phyloP scores from a whole-genome alignment of 2,113 vertebrate genomes.

The Aptenodytes patagonicus region DNA sequence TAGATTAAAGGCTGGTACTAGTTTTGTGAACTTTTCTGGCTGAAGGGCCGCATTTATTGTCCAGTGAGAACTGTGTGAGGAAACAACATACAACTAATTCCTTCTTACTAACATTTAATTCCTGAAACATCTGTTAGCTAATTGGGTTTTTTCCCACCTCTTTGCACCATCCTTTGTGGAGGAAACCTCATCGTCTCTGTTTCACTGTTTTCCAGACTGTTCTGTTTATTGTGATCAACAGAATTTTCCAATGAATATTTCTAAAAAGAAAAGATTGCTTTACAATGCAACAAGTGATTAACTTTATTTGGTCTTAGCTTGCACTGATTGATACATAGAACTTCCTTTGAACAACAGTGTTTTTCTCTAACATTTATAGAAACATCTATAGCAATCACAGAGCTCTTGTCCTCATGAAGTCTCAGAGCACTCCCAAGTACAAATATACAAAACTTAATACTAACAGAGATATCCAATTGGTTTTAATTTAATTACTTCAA shows the following conservation, averaged over 20 bases:
- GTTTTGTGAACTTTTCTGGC: not conserved
- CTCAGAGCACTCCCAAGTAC: not conserved
- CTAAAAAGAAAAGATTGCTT: not conserved
- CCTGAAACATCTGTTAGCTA: constrained; percentile 8
- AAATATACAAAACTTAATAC: not conserved
- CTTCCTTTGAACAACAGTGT: not conserved
- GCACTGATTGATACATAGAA: not conserved
- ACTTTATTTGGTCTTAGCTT: not conserved
- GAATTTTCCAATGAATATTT: not conserved
- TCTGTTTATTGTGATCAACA: not conserved
- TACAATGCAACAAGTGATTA: not conserved
- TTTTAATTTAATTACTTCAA: not conserved
- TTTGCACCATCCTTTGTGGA: not conserved
- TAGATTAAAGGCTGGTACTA: not conserved
- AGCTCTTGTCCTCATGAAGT: not conserved
- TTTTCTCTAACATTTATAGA: not conserved
- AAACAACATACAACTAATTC: not conserved
- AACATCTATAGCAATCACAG: not conserved
- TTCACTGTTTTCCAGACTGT: not conserved
- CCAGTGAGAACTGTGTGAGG: not conserved
- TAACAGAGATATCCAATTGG: not conserved
- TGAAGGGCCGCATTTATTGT: not conserved
- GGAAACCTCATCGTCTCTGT: not conserved
- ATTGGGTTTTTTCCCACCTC: not conserved
- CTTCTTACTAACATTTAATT: not conserved